Evolutionary conservation across 2,113 vertebrate species (phyloP).

Genomic region (Psilopsiagon aurifrons): DNA sequence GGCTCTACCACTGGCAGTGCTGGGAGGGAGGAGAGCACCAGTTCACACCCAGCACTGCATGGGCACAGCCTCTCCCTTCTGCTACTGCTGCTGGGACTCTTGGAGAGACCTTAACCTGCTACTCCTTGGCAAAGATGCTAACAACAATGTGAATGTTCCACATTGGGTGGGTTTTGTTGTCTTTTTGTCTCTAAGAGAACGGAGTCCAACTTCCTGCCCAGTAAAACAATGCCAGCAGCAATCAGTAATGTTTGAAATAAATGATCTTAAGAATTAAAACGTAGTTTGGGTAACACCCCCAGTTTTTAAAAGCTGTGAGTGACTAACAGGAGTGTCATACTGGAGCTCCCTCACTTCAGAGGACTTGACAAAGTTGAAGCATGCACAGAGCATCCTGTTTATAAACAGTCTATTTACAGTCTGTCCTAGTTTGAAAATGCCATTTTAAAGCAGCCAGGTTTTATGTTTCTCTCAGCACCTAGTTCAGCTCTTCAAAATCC

Average conservation of each 20-base stretch:
- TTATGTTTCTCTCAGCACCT: neutral
- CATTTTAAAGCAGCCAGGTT: neutral
- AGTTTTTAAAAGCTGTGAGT: neutral
- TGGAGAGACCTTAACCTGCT: neutral
- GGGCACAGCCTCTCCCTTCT: neutral
- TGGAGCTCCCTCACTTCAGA: neutral
- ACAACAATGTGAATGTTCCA: neutral
- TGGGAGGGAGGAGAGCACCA: neutral
- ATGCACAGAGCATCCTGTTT: constrained; percentile 5
- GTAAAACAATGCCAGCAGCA: neutral
- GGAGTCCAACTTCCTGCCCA: neutral
- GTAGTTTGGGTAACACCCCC: neutral
- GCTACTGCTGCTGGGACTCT: neutral
- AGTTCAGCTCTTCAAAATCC: neutral
- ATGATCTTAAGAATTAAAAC: neutral
- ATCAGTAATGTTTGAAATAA: neutral
- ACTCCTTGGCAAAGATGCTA: neutral
- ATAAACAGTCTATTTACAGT: constrained; percentile 29
- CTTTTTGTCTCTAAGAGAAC: neutral
- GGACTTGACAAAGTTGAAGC: neutral
- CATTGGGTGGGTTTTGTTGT: neutral
- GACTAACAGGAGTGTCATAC: neutral
- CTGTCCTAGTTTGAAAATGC: constrained; percentile 31
- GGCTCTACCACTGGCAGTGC: neutral
- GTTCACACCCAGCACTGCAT: neutral